These are phyloP conservation scores for Pseudoatta argentina DNA, from an alignment of 1,140 invertebrate genomes.

Conservation along the genomic window DNA sequence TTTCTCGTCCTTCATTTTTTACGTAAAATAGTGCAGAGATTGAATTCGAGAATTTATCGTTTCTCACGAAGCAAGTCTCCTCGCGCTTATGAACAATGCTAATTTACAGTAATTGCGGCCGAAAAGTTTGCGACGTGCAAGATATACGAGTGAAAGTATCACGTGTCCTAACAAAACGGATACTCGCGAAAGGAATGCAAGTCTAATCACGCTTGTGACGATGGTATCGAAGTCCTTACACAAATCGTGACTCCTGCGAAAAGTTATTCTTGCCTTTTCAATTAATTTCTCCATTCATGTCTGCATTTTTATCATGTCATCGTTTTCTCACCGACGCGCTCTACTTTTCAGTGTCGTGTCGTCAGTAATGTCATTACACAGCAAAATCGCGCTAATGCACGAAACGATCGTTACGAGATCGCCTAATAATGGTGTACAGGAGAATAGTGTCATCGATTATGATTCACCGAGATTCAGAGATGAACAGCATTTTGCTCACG, in stretches of 20 bases:
- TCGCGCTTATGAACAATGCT: background rate
- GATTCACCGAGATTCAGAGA: background rate
- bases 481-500: background rate
- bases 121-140: conserved; percentile 18
- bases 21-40: conserved; percentile 1
- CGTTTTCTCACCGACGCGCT: conserved; percentile 8
- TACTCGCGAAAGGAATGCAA: conserved; percentile 14
- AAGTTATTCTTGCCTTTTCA: conserved; percentile 56
- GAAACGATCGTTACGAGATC: background rate
- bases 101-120: conserved; percentile 5
- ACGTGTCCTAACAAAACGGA: conserved; percentile 7
- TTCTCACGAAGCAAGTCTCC: background rate
- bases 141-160: conserved; percentile 48
- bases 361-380: background rate
- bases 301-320: conserved; percentile 31
- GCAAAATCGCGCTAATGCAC: background rate
- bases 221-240: background rate
- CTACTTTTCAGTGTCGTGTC: background rate
- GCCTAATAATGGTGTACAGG: background rate
- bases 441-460: background rate
- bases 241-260: conserved; percentile 53
- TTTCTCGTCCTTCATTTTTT: background rate
- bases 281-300: conserved; percentile 58
- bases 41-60: conserved; percentile 3
- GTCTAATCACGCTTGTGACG: conserved; percentile 13